These are phyloP conservation scores for Strongylocentrotus purpuratus DNA, from an alignment of 35 echinoderm and acorn worm species.

Conservation along the genomic window DNA sequence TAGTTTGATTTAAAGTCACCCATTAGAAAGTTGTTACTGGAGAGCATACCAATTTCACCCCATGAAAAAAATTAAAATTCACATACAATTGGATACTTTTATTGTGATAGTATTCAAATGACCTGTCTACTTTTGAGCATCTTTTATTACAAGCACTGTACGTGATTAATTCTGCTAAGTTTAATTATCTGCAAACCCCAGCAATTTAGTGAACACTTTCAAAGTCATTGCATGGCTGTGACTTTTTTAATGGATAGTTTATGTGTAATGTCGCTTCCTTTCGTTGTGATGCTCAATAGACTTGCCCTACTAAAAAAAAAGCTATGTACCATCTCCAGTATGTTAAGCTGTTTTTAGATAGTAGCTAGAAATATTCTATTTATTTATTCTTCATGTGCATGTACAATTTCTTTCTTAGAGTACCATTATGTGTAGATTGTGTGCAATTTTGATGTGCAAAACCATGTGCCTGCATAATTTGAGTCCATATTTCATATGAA, in stretches of 20 bases:
- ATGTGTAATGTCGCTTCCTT: background rate
- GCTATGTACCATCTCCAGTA: background rate
- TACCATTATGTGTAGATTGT: constrained; percentile 26
- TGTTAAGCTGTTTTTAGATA: background rate
- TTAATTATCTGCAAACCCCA: background rate
- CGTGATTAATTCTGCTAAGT: too few species aligned
- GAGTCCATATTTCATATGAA: background rate
- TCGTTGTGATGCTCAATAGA: background rate
- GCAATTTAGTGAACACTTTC: background rate
- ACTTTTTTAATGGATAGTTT: background rate
- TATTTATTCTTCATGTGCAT: constrained; percentile 28
- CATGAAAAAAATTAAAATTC: too few species aligned
- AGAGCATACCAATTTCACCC: too few species aligned
- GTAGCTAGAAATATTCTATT: background rate
- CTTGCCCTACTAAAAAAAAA: background rate
- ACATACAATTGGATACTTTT: too few species aligned
- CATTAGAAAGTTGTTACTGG: background rate
- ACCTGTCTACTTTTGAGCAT: background rate
- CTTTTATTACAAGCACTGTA: background rate
- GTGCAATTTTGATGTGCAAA: constrained; percentile 47
- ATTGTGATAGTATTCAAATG: background rate
- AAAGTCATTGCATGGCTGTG: background rate
- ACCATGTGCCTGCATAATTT: constrained; percentile 5
- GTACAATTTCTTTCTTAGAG: constrained; percentile 30
- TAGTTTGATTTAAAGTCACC: background rate